Evolutionary conservation across 92 coral and sea anemone genomes (phyloP).

Genomic region (Diadumene lineata): DNA sequence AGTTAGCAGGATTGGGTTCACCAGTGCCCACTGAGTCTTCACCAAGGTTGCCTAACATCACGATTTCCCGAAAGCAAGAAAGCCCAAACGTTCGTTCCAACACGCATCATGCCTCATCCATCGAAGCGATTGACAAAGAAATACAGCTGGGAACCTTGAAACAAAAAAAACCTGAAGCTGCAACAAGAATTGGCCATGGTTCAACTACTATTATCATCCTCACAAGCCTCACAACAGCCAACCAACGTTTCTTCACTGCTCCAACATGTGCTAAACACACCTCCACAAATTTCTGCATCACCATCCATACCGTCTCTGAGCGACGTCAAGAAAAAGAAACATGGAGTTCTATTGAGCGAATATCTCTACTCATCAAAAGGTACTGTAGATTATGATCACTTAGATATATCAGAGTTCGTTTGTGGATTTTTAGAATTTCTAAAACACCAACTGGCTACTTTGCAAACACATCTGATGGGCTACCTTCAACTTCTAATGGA

Average conservation of each 20-base stretch:
- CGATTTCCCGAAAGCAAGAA: too few species aligned
- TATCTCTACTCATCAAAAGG: constrained; percentile 47
- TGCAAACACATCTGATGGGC: constrained; percentile 12
- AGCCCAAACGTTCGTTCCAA: too few species aligned
- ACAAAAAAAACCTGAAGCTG: constrained; percentile 16
- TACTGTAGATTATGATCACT: constrained; percentile 35
- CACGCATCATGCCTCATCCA: neutral
- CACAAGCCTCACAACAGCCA: too few species aligned
- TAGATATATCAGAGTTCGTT: constrained; percentile 50
- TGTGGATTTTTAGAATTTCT: constrained; percentile 34
- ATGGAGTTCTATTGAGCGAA: constrained; percentile 32
- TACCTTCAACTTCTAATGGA: too few species aligned
- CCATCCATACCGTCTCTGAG: neutral
- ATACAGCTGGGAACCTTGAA: neutral
- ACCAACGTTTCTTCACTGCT: neutral
- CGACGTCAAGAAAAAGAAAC: constrained; percentile 32
- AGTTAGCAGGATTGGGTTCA: neutral
- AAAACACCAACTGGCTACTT: constrained; percentile 29
- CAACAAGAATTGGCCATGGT: constrained; percentile 17
- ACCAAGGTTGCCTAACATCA: too few species aligned
- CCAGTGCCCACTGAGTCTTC: neutral
- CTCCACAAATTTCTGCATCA: neutral
- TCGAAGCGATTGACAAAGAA: neutral
- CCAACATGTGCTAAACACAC: too few species aligned
- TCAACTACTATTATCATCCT: neutral